Percentiles rank a stretch among this genome's conserved stretches.
These are phyloP conservation scores for Hepsetus odoe DNA, from an alignment of 2,113 vertebrate species.

Conservation along the genomic window DNA sequence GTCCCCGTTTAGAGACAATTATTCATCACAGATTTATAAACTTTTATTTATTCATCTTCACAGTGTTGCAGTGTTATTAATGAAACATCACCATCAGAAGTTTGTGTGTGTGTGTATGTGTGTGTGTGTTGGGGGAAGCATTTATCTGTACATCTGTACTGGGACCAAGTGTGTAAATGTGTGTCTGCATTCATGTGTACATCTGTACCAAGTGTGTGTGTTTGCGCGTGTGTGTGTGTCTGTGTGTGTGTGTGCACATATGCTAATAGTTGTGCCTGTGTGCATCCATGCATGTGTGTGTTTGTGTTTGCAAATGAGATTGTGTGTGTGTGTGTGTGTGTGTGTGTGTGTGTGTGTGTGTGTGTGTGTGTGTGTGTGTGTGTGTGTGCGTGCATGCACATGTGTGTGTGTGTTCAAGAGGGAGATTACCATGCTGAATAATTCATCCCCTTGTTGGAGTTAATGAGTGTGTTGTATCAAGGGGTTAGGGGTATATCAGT, in stretches of 20 bases:
- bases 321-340: constrained; percentile 11
- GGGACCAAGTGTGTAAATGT: neutral
- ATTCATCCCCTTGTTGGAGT: constrained; percentile 62
- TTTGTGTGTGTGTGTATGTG: constrained; percentile 21
- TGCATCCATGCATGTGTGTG: neutral
- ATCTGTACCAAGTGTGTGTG: no score
- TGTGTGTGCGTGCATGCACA: constrained; percentile 23
- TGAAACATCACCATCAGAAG: no score
- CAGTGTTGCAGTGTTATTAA: neutral
- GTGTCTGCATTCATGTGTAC: constrained; percentile 20
- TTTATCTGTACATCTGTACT: neutral
- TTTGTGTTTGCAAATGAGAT: constrained; percentile 18
- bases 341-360: constrained; percentile 7
- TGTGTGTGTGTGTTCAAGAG: constrained; percentile 38
- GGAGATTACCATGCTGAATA: constrained; percentile 58
- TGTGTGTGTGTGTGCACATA: no score
- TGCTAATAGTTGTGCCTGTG: constrained; percentile 14
- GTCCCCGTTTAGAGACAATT: no score
- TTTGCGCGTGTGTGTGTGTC: constrained; percentile 3
- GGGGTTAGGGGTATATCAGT: constrained; percentile 50
- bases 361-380: constrained; percentile 18
- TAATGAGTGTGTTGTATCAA: constrained; percentile 58
- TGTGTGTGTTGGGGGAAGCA: no score
- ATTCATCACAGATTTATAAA: no score
- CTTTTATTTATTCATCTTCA: no score